Percentiles rank a stretch among this genome's conserved stretches.
Evolutionary conservation across 1,140 invertebrate genomes (phyloP).

Genomic region (Aphelenchoides besseyi): DNA sequence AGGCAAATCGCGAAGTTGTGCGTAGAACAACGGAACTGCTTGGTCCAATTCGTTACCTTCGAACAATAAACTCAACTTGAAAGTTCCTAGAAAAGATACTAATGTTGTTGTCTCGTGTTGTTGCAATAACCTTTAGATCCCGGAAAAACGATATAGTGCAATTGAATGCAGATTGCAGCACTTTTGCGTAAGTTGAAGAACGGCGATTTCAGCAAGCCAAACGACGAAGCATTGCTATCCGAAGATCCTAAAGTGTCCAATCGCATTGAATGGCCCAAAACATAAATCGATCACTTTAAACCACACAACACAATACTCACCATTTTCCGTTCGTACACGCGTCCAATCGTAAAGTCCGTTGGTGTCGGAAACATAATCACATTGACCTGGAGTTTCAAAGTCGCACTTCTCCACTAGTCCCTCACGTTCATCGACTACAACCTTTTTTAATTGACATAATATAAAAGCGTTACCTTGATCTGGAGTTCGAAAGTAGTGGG

Average conservation of each 20-base stretch:
- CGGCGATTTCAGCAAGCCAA: constrained; percentile 37
- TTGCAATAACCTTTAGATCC: constrained; percentile 34
- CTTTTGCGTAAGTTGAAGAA: constrained; percentile 36
- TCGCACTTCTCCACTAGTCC: constrained; percentile 27
- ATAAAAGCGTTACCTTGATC: not conserved
- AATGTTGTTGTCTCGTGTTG: not conserved
- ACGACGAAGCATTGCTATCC: not conserved
- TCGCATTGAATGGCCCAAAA: constrained; percentile 34
- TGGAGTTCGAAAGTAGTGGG: not conserved
- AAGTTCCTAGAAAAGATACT: constrained; percentile 20
- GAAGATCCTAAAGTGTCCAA: constrained; percentile 30
- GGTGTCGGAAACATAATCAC: constrained; percentile 29
- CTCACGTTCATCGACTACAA: not conserved
- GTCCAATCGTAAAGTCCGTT: constrained; percentile 14
- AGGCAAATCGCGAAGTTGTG: constrained; percentile 17
- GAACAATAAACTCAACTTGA: constrained; percentile 32
- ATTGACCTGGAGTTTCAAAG: constrained; percentile 24
- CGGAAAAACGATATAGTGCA: constrained; percentile 17
- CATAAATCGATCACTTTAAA: not conserved
- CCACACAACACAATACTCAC: constrained; percentile 27
- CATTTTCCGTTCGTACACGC: constrained; percentile 13
- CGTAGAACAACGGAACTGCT: constrained; percentile 32
- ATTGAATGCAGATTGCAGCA: constrained; percentile 28
- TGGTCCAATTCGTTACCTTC: constrained; percentile 26
- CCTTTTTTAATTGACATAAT: not conserved